Conservation (phyloP, 2,888 invertebrate species). For the Ceramica pisi region DNA sequence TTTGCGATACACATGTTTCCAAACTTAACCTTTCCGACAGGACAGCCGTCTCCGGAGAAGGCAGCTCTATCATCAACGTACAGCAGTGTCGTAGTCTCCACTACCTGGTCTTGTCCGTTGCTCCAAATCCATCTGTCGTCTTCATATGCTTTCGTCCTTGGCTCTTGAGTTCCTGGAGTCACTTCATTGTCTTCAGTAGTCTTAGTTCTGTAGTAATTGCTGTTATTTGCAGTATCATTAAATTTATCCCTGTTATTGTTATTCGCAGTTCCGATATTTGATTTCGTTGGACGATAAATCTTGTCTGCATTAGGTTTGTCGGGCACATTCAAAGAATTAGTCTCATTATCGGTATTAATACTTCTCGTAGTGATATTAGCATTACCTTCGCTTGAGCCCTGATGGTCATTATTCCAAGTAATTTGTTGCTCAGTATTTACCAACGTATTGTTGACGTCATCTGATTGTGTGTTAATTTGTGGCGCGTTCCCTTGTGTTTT, state of each 20-base stretch:
- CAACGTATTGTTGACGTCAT: conserved; percentile 34
- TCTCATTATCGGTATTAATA: conserved; percentile 17
- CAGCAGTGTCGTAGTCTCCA: conserved; percentile 19
- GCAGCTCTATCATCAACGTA: conserved; percentile 56
- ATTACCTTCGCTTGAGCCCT: background rate
- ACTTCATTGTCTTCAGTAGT: conserved; percentile 49
- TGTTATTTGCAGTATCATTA: background rate
- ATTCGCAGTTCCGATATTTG: conserved; percentile 7
- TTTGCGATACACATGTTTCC: conserved; percentile 21
- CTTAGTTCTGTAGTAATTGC: conserved; percentile 15
- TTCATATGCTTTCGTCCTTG: conserved; percentile 10
- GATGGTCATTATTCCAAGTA: conserved; percentile 27
- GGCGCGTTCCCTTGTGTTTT: background rate
- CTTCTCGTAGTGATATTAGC: conserved; percentile 29
- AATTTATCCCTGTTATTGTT: background rate
- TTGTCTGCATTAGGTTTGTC: conserved; percentile 16
- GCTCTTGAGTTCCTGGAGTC: conserved; percentile 11
- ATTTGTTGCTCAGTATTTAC: conserved; percentile 29
- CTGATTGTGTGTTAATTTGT: conserved; percentile 37
- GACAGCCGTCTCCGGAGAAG: conserved; percentile 49
- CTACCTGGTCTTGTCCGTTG: conserved; percentile 18
- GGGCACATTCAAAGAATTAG: conserved; percentile 16
- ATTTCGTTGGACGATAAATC: conserved; percentile 20
- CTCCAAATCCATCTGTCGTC: conserved; percentile 61
- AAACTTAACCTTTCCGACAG: conserved; percentile 40